Conservation (phyloP, 2,888 invertebrate genomes). For the Trichacis sp. region DNA sequence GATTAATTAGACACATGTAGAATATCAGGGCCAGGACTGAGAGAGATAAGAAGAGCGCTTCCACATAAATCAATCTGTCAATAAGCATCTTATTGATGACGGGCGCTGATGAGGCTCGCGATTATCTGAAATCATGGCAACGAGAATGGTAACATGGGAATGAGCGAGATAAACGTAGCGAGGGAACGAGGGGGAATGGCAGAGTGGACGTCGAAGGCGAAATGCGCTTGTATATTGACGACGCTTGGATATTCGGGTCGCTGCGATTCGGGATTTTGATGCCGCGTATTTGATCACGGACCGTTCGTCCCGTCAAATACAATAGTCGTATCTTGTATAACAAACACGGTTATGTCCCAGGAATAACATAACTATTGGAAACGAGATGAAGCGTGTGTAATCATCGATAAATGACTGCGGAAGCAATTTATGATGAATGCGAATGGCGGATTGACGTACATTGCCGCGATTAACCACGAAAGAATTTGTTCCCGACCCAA, state of each 20-base stretch:
- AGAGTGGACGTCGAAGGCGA: conserved; percentile 21
- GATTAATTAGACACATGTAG: conserved; percentile 22
- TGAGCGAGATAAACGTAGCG: not conserved
- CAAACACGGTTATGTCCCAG: conserved; percentile 27
- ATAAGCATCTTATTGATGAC: conserved; percentile 26
- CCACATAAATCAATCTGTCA: conserved; percentile 34
- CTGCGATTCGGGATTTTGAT: conserved; percentile 38
- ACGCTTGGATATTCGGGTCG: conserved; percentile 37
- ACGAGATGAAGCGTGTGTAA: conserved; percentile 23
- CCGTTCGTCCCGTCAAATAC: conserved; percentile 26
- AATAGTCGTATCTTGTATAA: conserved; percentile 32
- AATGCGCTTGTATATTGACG: conserved; percentile 33
- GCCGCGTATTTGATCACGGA: conserved; percentile 32
- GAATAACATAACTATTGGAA: conserved; percentile 34
- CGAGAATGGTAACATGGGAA: conserved; percentile 22
- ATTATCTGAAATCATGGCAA: conserved; percentile 33
- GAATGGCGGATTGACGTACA: not conserved
- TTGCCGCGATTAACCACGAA: not conserved
- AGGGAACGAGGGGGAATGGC: conserved; percentile 6
- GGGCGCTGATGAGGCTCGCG: conserved; percentile 32
- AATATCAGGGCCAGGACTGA: conserved; percentile 16
- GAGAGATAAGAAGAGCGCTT: conserved; percentile 11
- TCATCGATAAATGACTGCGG: conserved; percentile 25
- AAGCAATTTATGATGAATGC: conserved; percentile 20
- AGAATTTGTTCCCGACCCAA: not conserved